Percentiles rank a stretch among this genome's conserved stretches.
Conservation (phyloP, 2,888 invertebrate species). For the Artemia sp. region DNA sequence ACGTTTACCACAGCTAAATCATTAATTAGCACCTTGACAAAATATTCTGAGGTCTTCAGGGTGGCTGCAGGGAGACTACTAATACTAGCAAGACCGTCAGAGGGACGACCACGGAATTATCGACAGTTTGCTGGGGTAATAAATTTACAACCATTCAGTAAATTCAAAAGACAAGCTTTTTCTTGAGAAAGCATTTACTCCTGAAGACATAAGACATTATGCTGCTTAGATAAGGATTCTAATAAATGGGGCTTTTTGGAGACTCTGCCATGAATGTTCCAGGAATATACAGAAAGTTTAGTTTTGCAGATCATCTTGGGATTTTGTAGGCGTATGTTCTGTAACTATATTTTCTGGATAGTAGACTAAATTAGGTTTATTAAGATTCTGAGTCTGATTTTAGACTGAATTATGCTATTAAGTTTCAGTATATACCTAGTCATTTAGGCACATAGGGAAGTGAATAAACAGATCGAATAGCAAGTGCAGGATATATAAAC, state of each 20-base stretch:
- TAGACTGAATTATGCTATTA: too few species aligned
- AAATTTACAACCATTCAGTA: background rate
- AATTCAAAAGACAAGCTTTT: background rate
- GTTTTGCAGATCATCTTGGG: background rate
- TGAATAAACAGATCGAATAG: too few species aligned
- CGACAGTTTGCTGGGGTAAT: background rate
- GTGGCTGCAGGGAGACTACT: background rate
- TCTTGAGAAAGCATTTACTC: background rate
- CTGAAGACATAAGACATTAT: background rate
- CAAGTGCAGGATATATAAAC: too few species aligned
- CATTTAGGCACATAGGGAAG: too few species aligned
- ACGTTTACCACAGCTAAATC: background rate
- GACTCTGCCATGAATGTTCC: background rate
- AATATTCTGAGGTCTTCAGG: background rate
- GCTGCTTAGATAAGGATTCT: background rate
- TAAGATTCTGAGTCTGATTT: too few species aligned
- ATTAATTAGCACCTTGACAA: background rate
- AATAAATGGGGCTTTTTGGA: background rate
- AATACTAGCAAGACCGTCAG: background rate
- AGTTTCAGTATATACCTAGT: too few species aligned
- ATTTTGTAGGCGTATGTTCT: background rate
- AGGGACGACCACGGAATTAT: background rate
- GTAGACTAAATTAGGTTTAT: background rate
- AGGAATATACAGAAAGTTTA: slow-evolving; percentile 5
- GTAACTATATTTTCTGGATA: background rate